Evolutionary conservation across 2,888 invertebrate species (phyloP).

Genomic region (Apantesis nais): DNA sequence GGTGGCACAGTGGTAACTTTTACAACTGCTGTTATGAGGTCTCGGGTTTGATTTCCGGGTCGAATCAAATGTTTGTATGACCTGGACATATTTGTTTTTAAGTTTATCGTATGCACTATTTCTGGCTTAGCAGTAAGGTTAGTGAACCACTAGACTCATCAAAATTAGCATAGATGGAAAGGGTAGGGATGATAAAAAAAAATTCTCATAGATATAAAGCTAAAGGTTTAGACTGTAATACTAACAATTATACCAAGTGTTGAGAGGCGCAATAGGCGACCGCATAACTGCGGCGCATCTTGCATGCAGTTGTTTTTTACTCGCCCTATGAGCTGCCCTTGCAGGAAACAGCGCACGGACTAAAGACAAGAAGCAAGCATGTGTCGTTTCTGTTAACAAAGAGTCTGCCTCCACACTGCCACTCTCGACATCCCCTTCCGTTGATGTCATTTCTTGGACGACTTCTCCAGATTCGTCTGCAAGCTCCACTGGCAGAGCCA

Average conservation of each 20-base stretch:
- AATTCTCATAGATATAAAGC: background rate
- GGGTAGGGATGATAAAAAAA: too few species aligned
- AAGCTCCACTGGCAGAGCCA: constrained; percentile 91
- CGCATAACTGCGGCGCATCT: constrained; percentile 90
- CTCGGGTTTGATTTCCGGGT: too few species aligned
- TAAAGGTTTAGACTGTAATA: constrained; percentile 29
- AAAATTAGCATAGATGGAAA: too few species aligned
- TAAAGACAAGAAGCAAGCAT: constrained; percentile 94
- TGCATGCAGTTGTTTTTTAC: constrained; percentile 90
- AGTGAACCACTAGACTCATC: too few species aligned
- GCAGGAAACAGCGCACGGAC: constrained; percentile 95
- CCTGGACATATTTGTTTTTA: too few species aligned
- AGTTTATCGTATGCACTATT: too few species aligned
- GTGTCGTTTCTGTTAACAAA: constrained; percentile 91
- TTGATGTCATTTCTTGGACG: constrained; percentile 62
- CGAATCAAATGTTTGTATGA: too few species aligned
- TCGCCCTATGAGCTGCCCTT: constrained; percentile 93
- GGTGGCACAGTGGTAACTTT: too few species aligned
- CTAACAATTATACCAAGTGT: constrained; percentile 91
- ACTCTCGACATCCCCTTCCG: constrained; percentile 37
- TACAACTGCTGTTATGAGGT: too few species aligned
- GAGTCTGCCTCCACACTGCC: constrained; percentile 16
- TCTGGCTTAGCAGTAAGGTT: too few species aligned
- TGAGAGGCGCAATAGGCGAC: constrained; percentile 92
- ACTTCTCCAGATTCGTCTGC: constrained; percentile 86